phyloP scores from a whole-genome alignment of 2,113 vertebrate genomes.

The Anguilla rostrata region DNA sequence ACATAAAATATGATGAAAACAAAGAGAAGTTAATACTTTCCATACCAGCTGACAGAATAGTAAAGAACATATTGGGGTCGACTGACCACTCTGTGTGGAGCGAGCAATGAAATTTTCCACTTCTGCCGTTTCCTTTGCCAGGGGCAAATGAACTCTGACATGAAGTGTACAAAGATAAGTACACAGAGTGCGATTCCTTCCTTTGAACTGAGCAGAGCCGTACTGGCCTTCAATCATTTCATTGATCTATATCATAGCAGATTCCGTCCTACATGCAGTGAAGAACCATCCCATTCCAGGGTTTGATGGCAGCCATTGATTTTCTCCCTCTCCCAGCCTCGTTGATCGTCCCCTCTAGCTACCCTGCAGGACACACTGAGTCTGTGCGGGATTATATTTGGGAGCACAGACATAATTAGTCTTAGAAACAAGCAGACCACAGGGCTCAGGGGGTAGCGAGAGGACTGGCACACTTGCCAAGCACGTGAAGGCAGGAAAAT shows the following conservation, averaged over 20 bases:
- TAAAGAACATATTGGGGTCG: too few species aligned
- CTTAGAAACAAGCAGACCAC: neutral
- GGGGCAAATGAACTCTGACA: neutral
- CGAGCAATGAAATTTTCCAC: neutral
- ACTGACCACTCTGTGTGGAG: neutral
- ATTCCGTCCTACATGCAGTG: neutral
- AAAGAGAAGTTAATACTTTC: too few species aligned
- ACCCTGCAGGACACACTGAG: constrained; percentile 1
- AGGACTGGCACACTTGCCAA: neutral
- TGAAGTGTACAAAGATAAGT: neutral
- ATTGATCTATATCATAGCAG: neutral
- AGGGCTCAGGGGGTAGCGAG: neutral
- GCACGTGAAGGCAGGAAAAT: neutral
- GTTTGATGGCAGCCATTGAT: constrained; percentile 5
- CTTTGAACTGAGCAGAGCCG: neutral
- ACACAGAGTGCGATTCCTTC: neutral
- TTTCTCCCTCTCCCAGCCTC: neutral
- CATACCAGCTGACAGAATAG: neutral
- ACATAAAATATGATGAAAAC: too few species aligned
- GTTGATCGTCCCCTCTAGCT: constrained; percentile 10
- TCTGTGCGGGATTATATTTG: neutral
- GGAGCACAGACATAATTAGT: neutral
- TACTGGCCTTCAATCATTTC: neutral
- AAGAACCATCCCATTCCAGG: neutral
- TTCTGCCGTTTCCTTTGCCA: too few species aligned